Conservation (phyloP, 2,888 invertebrate species). For the Drosophila tripunctata region DNA sequence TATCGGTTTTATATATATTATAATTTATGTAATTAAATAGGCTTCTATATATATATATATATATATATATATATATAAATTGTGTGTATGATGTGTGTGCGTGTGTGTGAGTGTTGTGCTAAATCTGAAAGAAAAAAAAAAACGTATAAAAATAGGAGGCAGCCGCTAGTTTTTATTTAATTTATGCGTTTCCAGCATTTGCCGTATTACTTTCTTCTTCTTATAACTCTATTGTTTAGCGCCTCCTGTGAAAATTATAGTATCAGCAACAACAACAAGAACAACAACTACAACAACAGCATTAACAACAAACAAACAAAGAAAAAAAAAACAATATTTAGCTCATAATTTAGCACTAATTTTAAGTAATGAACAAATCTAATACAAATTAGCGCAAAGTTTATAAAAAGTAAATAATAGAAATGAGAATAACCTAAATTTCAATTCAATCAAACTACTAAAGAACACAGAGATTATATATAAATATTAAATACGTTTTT, state of each 20-base stretch:
- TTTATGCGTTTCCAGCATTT: constrained; percentile 62
- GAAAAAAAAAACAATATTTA: constrained; percentile 60
- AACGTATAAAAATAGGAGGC: no score
- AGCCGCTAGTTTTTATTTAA: constrained; percentile 59
- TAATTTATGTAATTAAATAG: constrained; percentile 75
- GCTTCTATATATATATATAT: constrained; percentile 44
- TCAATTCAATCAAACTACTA: constrained; percentile 68
- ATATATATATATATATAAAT: constrained; percentile 63
- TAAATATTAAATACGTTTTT: constrained; percentile 56
- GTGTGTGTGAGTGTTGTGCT: constrained; percentile 50
- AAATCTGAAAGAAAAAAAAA: constrained; percentile 10
- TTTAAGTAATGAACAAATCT: constrained; percentile 69
- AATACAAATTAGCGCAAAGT: constrained; percentile 69
- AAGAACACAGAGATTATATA: constrained; percentile 64
- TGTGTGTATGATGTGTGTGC: constrained; percentile 16
- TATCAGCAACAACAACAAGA: constrained; percentile 14
- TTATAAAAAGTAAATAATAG: constrained; percentile 34
- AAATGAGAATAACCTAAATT: constrained; percentile 68
- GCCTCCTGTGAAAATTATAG: constrained; percentile 45
- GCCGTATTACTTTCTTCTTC: constrained; percentile 42
- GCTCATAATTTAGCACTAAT: constrained; percentile 76
- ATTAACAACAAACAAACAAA: constrained; percentile 19
- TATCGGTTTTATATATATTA: constrained; percentile 56
- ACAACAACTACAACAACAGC: constrained; percentile 16
- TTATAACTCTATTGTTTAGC: constrained; percentile 40